phyloP scores from a whole-genome alignment of 2,888 invertebrate genomes.

The Didymodactylos carnosus region DNA sequence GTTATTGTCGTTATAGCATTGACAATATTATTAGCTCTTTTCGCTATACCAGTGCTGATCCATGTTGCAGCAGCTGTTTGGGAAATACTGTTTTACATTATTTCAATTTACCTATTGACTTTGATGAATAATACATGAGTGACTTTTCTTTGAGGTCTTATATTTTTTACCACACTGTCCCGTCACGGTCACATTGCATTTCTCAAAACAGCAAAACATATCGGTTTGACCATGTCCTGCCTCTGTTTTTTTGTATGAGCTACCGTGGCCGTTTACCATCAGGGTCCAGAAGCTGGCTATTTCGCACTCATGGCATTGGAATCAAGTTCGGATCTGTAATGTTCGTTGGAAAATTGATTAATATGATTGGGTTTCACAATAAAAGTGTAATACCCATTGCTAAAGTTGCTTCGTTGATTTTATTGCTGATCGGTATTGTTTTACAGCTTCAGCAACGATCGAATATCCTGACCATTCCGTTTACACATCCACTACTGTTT shows the following conservation, averaged over 20 bases:
- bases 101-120: not conserved
- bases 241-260: not conserved
- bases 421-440: not conserved
- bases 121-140: not conserved
- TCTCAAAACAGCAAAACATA: not conserved
- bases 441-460: not conserved
- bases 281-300: not conserved
- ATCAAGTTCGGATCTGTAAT: not conserved
- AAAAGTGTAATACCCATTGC: not conserved
- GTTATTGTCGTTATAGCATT: not conserved
- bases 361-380: not conserved
- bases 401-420: not conserved
- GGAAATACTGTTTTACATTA: not conserved
- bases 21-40: not conserved
- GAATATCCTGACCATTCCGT: not conserved
- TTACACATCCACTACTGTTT: not conserved
- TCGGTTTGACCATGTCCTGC: not conserved
- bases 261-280: not conserved
- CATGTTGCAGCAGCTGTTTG: not conserved
- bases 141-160: not conserved
- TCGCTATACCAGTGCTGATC: not conserved
- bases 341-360: not conserved
- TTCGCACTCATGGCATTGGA: not conserved
- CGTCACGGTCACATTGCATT: not conserved
- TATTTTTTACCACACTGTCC: not conserved